Percentiles rank a stretch among this genome's conserved stretches.
These are phyloP conservation scores for Adrianichthys oophorus DNA, from an alignment of 2,797 vertebrate species.

Conservation along the genomic window DNA sequence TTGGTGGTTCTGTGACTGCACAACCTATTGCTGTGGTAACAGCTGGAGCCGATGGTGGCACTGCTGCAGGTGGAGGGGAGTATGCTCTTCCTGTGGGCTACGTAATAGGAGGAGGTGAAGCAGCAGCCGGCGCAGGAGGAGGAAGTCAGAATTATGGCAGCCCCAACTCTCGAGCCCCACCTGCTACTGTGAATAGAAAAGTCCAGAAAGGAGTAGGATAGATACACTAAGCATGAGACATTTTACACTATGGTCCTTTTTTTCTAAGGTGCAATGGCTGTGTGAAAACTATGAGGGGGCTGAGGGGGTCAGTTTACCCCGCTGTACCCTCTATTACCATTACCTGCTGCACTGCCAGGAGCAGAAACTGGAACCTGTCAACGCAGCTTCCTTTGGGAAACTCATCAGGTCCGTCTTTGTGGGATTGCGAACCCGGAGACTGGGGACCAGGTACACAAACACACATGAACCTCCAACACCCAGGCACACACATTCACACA, in stretches of 20 bases:
- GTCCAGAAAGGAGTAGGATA: background rate
- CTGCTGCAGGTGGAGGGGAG: constrained; percentile 60
- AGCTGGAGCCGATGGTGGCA: constrained; percentile 51
- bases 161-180: constrained; percentile 89
- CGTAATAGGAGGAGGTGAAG: constrained; percentile 73
- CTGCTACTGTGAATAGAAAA: constrained; percentile 85
- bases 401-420: constrained; percentile 94
- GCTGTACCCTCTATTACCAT: constrained; percentile 94
- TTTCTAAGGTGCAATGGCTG: constrained; percentile 88
- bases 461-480: background rate
- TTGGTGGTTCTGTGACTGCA: constrained; percentile 80
- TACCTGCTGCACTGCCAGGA: constrained; percentile 94
- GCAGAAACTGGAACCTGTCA: constrained; percentile 91
- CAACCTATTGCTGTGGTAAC: constrained; percentile 78
- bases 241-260: background rate
- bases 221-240: constrained; percentile 31
- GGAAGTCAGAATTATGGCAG: constrained; percentile 83
- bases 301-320: constrained; percentile 90
- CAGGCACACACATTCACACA: no score
- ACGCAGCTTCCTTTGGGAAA: constrained; percentile 93
- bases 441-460: constrained; percentile 85
- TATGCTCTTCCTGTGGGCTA: constrained; percentile 87
- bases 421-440: constrained; percentile 87
- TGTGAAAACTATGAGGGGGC: constrained; percentile 93
- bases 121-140: constrained; percentile 36